Base-by-base conservation (phyloP, 2,113 vertebrate species). In the Cyphomyrus discorhynchus region DNA sequence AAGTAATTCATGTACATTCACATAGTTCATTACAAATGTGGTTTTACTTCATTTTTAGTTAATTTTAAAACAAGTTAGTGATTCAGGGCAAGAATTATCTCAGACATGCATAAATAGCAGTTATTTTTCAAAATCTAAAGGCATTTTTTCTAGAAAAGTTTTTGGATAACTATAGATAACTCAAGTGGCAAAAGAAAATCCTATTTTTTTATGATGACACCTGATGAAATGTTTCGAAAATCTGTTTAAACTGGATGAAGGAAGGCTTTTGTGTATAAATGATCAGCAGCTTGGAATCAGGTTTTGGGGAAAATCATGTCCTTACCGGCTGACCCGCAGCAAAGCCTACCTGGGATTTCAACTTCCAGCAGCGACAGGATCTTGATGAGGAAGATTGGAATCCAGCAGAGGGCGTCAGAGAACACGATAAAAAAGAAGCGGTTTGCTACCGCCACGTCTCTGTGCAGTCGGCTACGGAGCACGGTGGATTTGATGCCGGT, bases 401-500 rank as follows among this genome's bases (percentile, higher is more conserved):
- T 95, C 96, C 97, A 98, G 94, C 95, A 97, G 96, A 95, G 96
- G 95, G 96, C 95, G 94, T 95, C 94, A 93, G 94, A 97, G 95
- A 95, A 95, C 94, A 94, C 90, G 86, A 91, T 93, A 92, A 94
- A 93, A 91, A 95, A 95, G 91, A 96, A 96, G 86, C 95, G 88
- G 85, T 94, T 97, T 90, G 95, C 95, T 83, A 97, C 91, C 0
- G 94, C 95, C 86, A 95, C 95, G 17, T 97, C 96, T 89, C 91
- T 95, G 92, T 92, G 90, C 56, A 96, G 92, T 19, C 94, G 92
- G 92, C 91, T 96, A 70, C 93, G 95, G 90, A 95, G 46, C 90
- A 97, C 93, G 6, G 94, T 92, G 9, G 95, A 94, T n/a, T 95
- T 96, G 89, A 96, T 92, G 90, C 96, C 91, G 0, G 95, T 96